Base-by-base conservation (phyloP, 2,113 vertebrate species). In the Callipepla californica region DNA sequence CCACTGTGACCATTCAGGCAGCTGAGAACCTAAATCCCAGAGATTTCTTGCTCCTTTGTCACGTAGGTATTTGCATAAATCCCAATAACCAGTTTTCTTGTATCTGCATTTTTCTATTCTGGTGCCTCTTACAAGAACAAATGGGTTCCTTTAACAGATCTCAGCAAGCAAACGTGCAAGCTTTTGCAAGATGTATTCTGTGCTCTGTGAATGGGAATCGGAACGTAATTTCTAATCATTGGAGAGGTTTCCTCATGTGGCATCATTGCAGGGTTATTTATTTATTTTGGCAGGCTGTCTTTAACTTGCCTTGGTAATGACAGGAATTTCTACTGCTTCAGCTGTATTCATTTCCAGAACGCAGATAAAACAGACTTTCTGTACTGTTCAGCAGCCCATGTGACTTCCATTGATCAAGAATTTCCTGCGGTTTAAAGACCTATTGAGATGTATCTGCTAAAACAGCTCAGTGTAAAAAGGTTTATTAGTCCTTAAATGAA, bases 231-330 rank as follows among this genome's bases (percentile, higher is more conserved):
- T 85, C 57, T 93, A 67, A 66, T 82, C n/a, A 9, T 73, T 79
- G 51, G 18, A 50, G 77, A 87, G 66, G 40, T 53, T 90, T 90
- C 61, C 74, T 81, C 84, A 36, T 86, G 74, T 50, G 55, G 36
- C 50, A 23, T 68, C 19, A 2, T 8, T 40, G 85, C 12, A 40
- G 28, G 44, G 42, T 34, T 48, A 73, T 89, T 73, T 92, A 67
- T 93, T 90, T 81, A 80, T 88, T 93, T 95, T 30, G 25, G 16
- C 68, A 68, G 45, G 40, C 14, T 23, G 26, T 80, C 91, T 95
- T 63, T 74, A 55, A 74, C 57, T 85, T 44, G 34, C 1, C 2
- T 2, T 32, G 80, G 20, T 81, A 70, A 32, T 57, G 63, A 40
- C 9, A 70, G 65, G 51, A 30, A 36, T 88, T 90, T 75, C 57